Conservation (phyloP, 2,888 invertebrate genomes). For the Cataglyphis livida region DNA sequence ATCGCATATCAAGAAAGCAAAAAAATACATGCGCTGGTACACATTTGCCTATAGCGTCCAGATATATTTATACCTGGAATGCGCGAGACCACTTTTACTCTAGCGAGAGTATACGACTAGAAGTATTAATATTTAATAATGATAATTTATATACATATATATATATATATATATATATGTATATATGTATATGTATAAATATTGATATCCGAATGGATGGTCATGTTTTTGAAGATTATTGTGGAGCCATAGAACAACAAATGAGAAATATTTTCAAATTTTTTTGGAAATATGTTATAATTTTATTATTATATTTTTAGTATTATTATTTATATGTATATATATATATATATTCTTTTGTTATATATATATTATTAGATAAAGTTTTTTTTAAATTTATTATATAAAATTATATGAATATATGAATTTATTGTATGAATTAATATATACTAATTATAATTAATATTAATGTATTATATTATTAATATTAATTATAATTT, state of each 20-base stretch:
- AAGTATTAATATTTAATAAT: conserved; percentile 84
- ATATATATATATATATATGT: conserved; percentile 68
- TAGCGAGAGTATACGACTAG: conserved; percentile 85
- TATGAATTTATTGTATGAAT: no score
- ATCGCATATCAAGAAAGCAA: conserved; percentile 85
- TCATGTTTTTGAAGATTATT: conserved; percentile 79
- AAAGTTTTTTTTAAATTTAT: conserved; percentile 32
- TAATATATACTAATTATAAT: no score
- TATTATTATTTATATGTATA: conserved; percentile 35
- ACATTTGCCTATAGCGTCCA: conserved; percentile 83
- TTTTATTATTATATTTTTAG: conserved; percentile 56
- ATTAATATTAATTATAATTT: background rate
- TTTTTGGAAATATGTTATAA: conserved; percentile 12
- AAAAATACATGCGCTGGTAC: conserved; percentile 80
- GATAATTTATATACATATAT: conserved; percentile 73
- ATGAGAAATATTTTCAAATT: conserved; percentile 35
- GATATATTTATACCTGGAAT: conserved; percentile 75
- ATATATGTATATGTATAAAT: conserved; percentile 80
- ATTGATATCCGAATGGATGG: conserved; percentile 82
- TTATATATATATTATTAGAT: conserved; percentile 10
- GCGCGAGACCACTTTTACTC: conserved; percentile 85
- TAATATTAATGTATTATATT: background rate
- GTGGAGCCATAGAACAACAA: conserved; percentile 69
- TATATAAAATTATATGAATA: background rate
- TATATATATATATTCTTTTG: no score